Conservation (phyloP, 2,888 invertebrate genomes). For the Drosophila ezoana region DNA sequence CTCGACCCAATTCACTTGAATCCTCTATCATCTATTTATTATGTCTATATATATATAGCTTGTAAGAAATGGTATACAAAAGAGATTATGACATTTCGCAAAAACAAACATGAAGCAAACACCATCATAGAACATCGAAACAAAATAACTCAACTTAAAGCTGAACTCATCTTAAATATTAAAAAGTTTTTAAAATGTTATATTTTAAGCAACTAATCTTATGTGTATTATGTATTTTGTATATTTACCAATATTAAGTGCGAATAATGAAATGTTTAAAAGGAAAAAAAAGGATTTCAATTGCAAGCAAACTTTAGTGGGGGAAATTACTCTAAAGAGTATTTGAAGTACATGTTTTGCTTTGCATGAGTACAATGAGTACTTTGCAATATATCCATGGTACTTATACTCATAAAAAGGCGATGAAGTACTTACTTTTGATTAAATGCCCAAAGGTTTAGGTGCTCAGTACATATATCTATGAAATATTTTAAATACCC, state of each 20-base stretch:
- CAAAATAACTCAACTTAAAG: slow-evolving; percentile 29
- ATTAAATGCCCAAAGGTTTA: too few relatives aligned
- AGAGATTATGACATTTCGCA: slow-evolving; percentile 83
- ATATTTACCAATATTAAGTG: slow-evolving; percentile 52
- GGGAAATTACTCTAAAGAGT: background rate
- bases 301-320: background rate
- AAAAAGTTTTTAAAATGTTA: slow-evolving; percentile 42
- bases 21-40: slow-evolving; percentile 58
- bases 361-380: background rate
- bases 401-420: too few relatives aligned
- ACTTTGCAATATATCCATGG: too few relatives aligned
- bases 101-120: background rate
- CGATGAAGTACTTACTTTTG: too few relatives aligned
- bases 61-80: slow-evolving; percentile 5
- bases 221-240: slow-evolving; percentile 56
- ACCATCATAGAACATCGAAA: slow-evolving; percentile 20
- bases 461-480: too few relatives aligned
- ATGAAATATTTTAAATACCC: too few relatives aligned
- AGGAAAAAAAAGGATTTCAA: slow-evolving; percentile 8
- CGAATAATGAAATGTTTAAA: slow-evolving; percentile 49
- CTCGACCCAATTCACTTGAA: slow-evolving; percentile 19
- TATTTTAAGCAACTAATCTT: slow-evolving; percentile 44
- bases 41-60: slow-evolving; percentile 22
- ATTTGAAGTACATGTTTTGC: too few relatives aligned
- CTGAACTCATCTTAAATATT: slow-evolving; percentile 34